phyloP scores from a whole-genome alignment of 2,888 invertebrate genomes.

The Parapristionchus giblindavisi region DNA sequence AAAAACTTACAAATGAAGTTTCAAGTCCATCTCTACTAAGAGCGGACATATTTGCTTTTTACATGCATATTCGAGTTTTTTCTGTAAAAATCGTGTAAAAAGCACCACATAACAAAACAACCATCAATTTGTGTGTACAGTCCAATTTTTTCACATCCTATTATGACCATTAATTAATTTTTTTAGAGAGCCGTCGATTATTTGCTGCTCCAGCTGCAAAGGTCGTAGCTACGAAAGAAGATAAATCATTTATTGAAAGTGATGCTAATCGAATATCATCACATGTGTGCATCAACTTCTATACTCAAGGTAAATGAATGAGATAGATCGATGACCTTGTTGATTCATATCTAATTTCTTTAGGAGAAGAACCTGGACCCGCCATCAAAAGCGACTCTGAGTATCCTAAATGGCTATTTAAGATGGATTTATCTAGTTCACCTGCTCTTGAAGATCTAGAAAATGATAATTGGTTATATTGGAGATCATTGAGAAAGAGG shows the following conservation, averaged over 20 bases:
- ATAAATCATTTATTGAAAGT: conserved; percentile 63
- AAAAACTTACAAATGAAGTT: too few species aligned
- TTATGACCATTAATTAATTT: conserved; percentile 2
- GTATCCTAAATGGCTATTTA: conserved; percentile 72
- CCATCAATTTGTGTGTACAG: too few species aligned
- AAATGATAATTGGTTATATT: conserved; percentile 64
- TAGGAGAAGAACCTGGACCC: conserved; percentile 72
- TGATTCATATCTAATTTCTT: conserved; percentile 17
- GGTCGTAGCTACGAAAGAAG: conserved; percentile 56
- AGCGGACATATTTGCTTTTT: too few species aligned
- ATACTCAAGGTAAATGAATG: conserved; percentile 53
- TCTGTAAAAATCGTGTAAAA: too few species aligned
- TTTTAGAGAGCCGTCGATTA: background rate
- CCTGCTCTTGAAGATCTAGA: conserved; percentile 51
- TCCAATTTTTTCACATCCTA: too few species aligned
- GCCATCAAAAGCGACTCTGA: conserved; percentile 71
- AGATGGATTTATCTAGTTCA: conserved; percentile 57
- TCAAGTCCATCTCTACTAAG: too few species aligned
- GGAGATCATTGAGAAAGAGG: conserved; percentile 58
- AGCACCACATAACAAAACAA: too few species aligned
- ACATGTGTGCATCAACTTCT: conserved; percentile 66
- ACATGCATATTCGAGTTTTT: too few species aligned
- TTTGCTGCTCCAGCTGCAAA: conserved; percentile 40
- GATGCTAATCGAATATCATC: conserved; percentile 63
- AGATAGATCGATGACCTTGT: background rate